Evolutionary conservation across 2,888 invertebrate genomes (phyloP).

Genomic region (Hypercompe scribonia): DNA sequence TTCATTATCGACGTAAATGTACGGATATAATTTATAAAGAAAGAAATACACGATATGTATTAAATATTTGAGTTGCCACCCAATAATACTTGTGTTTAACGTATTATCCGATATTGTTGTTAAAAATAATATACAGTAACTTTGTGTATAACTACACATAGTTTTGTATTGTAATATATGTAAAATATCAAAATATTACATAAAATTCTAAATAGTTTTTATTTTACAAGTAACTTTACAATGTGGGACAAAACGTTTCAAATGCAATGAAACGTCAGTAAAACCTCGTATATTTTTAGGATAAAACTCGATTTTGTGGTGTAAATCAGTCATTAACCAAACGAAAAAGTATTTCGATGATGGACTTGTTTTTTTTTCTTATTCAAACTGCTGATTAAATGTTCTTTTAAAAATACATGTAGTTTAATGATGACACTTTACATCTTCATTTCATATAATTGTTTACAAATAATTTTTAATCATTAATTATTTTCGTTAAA

Average conservation of each 20-base stretch:
- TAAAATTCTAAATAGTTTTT: neutral
- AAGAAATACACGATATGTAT: no score
- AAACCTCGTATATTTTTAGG: neutral
- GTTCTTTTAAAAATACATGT: no score
- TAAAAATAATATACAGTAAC: neutral
- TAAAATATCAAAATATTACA: neutral
- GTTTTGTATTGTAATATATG: neutral
- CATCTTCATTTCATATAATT: neutral
- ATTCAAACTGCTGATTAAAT: neutral
- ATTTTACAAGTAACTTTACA: slow-evolving; percentile 3
- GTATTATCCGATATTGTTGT: neutral
- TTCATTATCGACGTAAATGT: neutral
- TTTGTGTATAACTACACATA: neutral
- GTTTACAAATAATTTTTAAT: neutral
- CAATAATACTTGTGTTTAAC: no score
- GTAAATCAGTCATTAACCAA: neutral
- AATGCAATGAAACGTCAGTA: neutral
- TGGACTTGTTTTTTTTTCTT: no score
- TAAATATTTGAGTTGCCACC: no score
- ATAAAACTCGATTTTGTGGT: neutral
- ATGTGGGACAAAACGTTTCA: neutral
- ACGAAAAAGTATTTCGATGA: no score
- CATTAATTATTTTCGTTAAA: no score
- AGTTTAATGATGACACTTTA: no score
- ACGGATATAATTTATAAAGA: neutral